Evolutionary conservation across 35 echinoderm and acorn worm genomes (phyloP), one percentile per base, ranked within the genome.

Genomic region (Anneissia japonica): DNA sequence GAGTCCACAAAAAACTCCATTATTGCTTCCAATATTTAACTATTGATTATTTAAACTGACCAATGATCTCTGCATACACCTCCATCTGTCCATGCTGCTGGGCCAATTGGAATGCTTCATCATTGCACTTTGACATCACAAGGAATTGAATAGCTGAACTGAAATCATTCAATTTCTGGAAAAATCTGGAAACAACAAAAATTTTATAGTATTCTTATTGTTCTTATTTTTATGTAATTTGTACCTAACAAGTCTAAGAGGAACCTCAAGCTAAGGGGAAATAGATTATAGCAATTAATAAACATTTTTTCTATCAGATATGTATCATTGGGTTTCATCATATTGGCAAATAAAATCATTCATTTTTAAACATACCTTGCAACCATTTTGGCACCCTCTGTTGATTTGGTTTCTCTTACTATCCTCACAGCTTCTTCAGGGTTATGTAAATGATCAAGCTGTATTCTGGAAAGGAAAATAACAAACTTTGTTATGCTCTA

Each of bases 91-190:
- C 93, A 86, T 99, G 96, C 11, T 93, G 88, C 40, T 99, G 96
- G 23, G 96, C 95, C 36, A 99, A 78, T 81, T 99, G 96, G 85
- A 99, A 99, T 4, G 96, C 96, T 72, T 99, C 96, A 39, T 99
- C 92, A 74, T 99, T 99, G 34, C 96, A 99, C 80, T 94, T 91
- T 38, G 96, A 99, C 96, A 99, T 99, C 35, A 99, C 96, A 31
- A 99, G 77, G 86, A 99, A 99, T 81, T 99, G 96, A 35, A 99
- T 99, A 4, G 96, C 96, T 35, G 96, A 99, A 34, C 85, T 56
- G 81, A 84, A 99, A 76, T 99, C 96, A 87, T 90, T 99, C 85
- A 99, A 78, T 87, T 99, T 99, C 92, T 94, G 87, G 96, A 99
- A 99, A 89, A 99, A 99, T 35, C 96, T 99, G 83, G 11, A 36